Evolutionary conservation across 2,113 vertebrate species (phyloP), one percentile per base, ranked within the genome.

Genomic region (Oreochromis aureus): DNA sequence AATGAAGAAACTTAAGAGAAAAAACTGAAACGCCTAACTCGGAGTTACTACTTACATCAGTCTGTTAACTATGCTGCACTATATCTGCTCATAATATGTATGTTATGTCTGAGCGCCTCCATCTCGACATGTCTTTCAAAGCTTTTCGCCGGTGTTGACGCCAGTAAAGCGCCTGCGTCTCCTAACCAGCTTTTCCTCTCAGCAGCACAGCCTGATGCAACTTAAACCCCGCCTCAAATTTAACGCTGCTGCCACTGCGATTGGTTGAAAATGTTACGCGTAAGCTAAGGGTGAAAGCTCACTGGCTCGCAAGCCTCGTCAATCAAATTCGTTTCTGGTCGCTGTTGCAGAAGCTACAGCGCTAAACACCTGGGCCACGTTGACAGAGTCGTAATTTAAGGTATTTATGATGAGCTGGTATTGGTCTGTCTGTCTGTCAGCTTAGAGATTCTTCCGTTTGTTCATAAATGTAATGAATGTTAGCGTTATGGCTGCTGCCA

Each of bases 281-380:
- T 22, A 2, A 0, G 1, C 8, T 1, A 19, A 36, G 15, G 6
- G 0, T 24, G 5, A 10, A 13, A 30, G 3, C 30, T 81, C 10
- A 94, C 91, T 95, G 92, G 93, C 11, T 34, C 1, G 6, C 1
- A 6, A 5, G 5, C 36, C 2, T 86, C 19, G 87, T 82, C 91
- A 71, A 44, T 93, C 80, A 87, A 7, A 39, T 8, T 2, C 4
- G 1, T 24, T 27, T 6, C 4, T n/a, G 44, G 24, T n/a, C 1
- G 3, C 55, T 80, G 53, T 59, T 84, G 81, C 55, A 22, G 51
- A 7, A 78, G 16, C 24, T n/a, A 15, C 3, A 16, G 4, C 5
- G 6, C 6, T 11, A 81, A 11, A 12, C 41, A 39, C 5, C 8
- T 6, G 13, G 16, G 66, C 10, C 82, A 63, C 82, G 87, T 92